Percentiles rank a stretch among this genome's conserved stretches.
These are phyloP conservation scores for Cepphus grylle DNA, from an alignment of 2,113 vertebrate species.

Conservation along the genomic window DNA sequence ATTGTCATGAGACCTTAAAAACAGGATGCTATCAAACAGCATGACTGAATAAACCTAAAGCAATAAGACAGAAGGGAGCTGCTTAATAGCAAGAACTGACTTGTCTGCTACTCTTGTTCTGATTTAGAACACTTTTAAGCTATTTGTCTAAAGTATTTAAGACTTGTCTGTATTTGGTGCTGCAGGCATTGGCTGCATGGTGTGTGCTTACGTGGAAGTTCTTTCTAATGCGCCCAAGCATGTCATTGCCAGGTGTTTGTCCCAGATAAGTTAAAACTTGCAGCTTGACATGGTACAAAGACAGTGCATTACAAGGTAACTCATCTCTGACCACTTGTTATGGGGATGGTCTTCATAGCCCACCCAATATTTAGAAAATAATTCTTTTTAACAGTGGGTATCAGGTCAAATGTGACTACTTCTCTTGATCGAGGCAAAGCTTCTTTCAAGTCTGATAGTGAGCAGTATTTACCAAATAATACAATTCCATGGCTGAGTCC, in stretches of 20 bases:
- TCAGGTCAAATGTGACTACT: background rate
- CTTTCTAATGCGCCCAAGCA: background rate
- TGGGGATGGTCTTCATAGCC: background rate
- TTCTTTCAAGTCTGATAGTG: background rate
- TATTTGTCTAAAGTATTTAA: background rate
- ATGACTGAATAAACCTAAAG: background rate
- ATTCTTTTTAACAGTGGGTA: background rate
- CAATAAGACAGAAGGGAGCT: background rate
- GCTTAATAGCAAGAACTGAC: background rate
- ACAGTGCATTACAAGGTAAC: background rate
- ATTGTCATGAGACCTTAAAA: background rate
- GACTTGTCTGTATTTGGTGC: background rate
- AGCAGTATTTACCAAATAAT: background rate
- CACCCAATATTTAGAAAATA: background rate
- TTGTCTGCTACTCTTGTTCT: background rate
- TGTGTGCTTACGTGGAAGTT: background rate
- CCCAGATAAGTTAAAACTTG: background rate
- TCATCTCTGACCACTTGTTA: rapidly evolving
- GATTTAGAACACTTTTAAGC: background rate
- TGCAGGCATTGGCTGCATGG: background rate
- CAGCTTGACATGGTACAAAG: background rate
- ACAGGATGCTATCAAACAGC: background rate
- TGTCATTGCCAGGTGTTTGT: slow-evolving; percentile 4
- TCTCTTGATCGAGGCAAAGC: background rate
- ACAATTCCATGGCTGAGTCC: background rate